Base-by-base conservation (phyloP, 2,888 invertebrate genomes). In the Neocrepidodera transversa region DNA sequence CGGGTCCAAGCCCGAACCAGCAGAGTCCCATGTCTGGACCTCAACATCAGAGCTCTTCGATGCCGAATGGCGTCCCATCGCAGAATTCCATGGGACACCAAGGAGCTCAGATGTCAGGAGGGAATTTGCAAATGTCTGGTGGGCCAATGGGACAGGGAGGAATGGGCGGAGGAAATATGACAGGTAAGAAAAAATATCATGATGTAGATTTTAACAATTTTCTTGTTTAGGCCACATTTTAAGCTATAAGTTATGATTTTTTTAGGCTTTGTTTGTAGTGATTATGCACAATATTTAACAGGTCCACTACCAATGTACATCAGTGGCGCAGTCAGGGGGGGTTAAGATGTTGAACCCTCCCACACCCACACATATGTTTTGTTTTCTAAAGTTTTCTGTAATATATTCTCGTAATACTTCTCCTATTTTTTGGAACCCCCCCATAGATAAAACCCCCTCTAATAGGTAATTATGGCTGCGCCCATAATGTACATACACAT, bases 111-210 rank as follows among this genome's bases (percentile, higher is more conserved):
- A 54, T 60, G 23, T 51, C 58, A n/a, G 59, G 53, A 6, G 42
- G 42, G 7, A 28, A 58, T 7, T 49, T 56, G 52, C 58, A 57
- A 23, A 60, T 67, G 35, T 64, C 70, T 52, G 67, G 68, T 30
- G 60, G 65, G 23, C 72, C 69, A 53, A 65, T 69, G 63, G 67
- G 68, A 7, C 56, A 66, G 13, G 60, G 63, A 5, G 60, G 57
- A 20, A 57, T 63, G 54, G 20, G 58, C 5, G n/a, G 51, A 11
- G 57, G 53, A 20, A 57, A 57, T 49, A 49, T 57, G 53, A 17
- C 53, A 23, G 61, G 61, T 61, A 43, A 38, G 47, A 23, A 35
- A 48, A 16, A n/a, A n/a, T n/a, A n/a, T n/a, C n/a, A n/a, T n/a
- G n/a, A n/a, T 7, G 11, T 6, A 6, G 10, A 6, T 7, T 49